Evolutionary conservation across 1,140 invertebrate genomes (phyloP).

Genomic region (Ceratosolen fusciceps): DNA sequence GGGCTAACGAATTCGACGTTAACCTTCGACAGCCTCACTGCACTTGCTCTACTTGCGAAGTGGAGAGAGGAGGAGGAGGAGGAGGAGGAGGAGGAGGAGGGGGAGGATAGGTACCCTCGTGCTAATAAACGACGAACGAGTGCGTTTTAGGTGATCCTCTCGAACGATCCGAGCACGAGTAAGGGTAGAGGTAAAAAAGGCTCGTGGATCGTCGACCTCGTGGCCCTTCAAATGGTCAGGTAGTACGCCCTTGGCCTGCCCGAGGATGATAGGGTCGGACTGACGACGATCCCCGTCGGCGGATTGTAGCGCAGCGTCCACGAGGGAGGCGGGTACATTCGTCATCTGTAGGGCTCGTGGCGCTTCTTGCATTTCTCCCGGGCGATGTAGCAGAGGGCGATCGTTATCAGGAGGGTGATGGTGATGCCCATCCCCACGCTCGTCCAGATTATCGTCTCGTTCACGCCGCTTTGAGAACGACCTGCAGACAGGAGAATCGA

Average conservation of each 20-base stretch:
- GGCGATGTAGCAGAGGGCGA: slow-evolving; percentile 84
- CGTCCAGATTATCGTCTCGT: slow-evolving; percentile 89
- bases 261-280: slow-evolving; percentile 63
- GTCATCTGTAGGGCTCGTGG: slow-evolving; percentile 79
- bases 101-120: no score
- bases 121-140: no score
- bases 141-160: not conserved
- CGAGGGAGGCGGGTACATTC: slow-evolving; percentile 66
- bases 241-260: slow-evolving; percentile 65
- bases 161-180: no score
- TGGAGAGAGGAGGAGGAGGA: no score
- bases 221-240: slow-evolving; percentile 60
- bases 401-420: slow-evolving; percentile 84
- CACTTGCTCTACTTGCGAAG: no score
- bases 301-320: slow-evolving; percentile 60
- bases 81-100: no score
- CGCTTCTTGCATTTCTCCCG: slow-evolving; percentile 84
- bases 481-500: slow-evolving; percentile 14
- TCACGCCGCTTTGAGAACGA: slow-evolving; percentile 78
- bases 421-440: slow-evolving; percentile 87
- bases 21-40: no score
- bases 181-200: not conserved
- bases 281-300: slow-evolving; percentile 63
- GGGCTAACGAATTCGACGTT: no score
- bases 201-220: not conserved